Conservation (phyloP, 2,888 invertebrate species). For the Merodon equestris region DNA sequence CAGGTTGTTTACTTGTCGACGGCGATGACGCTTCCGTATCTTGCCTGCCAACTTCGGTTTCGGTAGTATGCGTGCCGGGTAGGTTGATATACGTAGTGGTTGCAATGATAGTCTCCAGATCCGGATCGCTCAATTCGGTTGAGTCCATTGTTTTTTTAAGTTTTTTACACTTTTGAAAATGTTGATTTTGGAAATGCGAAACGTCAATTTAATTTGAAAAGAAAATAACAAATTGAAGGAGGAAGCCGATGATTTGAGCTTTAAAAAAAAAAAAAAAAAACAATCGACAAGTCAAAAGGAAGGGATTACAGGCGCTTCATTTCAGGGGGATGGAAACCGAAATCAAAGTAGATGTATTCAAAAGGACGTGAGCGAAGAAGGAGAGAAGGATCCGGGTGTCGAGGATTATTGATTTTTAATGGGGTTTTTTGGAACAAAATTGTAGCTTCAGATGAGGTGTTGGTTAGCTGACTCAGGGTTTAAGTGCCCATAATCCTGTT, state of each 20-base stretch:
- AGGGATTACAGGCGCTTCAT: no score
- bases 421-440: constrained; percentile 14
- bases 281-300: constrained; percentile 13
- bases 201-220: constrained; percentile 50
- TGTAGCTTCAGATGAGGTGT: constrained; percentile 15
- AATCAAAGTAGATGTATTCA: not conserved
- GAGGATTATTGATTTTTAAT: constrained; percentile 20
- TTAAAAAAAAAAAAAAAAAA: not conserved
- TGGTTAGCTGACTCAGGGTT: not conserved
- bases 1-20: not conserved
- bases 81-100: constrained; percentile 56
- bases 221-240: not conserved
- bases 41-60: constrained; percentile 33
- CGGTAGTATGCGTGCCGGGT: constrained; percentile 43
- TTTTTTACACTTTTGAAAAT: not conserved
- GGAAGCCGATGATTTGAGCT: no score
- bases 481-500: not conserved
- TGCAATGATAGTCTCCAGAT: constrained; percentile 55
- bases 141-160: constrained; percentile 20
- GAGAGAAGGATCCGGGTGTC: no score
- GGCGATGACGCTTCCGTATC: not conserved
- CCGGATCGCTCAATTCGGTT: constrained; percentile 19
- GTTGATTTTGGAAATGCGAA: not conserved
- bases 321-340: no score
- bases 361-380: constrained; percentile 3